Evolutionary conservation across 2,888 invertebrate genomes (phyloP), one percentile per base, ranked within the genome.

Genomic region (Caradrina clavipalpis): DNA sequence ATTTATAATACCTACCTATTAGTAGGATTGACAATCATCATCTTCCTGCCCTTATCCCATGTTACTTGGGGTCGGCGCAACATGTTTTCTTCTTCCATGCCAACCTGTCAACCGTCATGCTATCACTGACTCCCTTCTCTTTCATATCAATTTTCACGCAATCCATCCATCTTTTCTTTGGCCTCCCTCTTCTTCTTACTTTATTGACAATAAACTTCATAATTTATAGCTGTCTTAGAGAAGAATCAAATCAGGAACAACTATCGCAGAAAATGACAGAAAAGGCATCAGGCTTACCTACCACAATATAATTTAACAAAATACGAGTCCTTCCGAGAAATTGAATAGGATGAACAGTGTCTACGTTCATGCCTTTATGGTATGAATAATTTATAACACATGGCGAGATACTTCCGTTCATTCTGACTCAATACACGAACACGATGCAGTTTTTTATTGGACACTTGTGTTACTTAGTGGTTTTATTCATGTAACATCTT

Each of bases 351-450:
- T 75, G 55, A 75, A 31, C 47, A n/a, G n/a, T 22, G 50, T 68
- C 47, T 68, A 60, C 55, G 31, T 51, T 15, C 31, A 76, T 42
- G 56, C 50, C 31, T 53, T 45, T 39, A 82, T 26, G 45, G 35
- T 45, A 68, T 83, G 68, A 82, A 79, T 83, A 83, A 83, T 83
- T 69, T 17, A 84, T 56, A 50, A 68, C 83, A 85, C 69, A 69
- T 83, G 76, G 22, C 50, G n/a, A 69, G 61, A 61, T 58, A 73
- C 73, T 81, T 83, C 83, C 83, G 81, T 77, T 79, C 51, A 26
- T 21, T 11, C 53, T 45, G 58, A 66, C 58, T 78, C 72, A 73
- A 61, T 26, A 61, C 69, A 69, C 60, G 60, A 62, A 61, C 69
- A 69, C 60, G 60, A 62, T 70, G 71, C 71, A 73, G 65, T 73